These are phyloP conservation scores for Tryphoninae sp. DNA, from an alignment of 2,888 invertebrate genomes.

Conservation along the genomic window DNA sequence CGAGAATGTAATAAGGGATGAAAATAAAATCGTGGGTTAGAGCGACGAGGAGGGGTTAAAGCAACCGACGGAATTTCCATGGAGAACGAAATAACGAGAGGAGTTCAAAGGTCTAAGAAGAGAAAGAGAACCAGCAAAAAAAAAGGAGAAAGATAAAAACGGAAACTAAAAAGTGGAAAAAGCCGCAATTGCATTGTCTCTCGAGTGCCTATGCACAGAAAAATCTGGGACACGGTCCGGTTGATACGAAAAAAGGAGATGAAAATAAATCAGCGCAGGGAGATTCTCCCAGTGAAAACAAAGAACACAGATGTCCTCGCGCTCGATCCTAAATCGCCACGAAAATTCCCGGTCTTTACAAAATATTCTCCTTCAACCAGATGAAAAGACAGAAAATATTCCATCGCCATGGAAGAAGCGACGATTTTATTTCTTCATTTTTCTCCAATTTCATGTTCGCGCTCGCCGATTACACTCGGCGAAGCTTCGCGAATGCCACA, in stretches of 20 bases:
- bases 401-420: not conserved
- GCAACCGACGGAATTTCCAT: not conserved
- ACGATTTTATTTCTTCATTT: not conserved
- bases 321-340: not conserved
- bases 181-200: not conserved
- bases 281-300: not conserved
- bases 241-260: not conserved
- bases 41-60: not conserved
- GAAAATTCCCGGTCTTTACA: not conserved
- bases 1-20: too few species aligned
- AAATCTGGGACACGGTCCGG: constrained; percentile 5
- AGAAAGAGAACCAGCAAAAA: not conserved
- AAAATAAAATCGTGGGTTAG: not conserved
- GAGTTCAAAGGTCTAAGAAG: not conserved
- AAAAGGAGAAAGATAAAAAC: not conserved
- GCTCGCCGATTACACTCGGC: too few species aligned
- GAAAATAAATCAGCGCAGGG: not conserved
- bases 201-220: not conserved
- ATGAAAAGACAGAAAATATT: not conserved
- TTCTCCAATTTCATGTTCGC: not conserved
- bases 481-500: too few species aligned
- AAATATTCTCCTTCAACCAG: not conserved
- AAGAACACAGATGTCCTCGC: not conserved
- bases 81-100: constrained; percentile 1
- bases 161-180: not conserved